Conservation (phyloP, 2,888 invertebrate genomes). For the Xylota segnis region DNA sequence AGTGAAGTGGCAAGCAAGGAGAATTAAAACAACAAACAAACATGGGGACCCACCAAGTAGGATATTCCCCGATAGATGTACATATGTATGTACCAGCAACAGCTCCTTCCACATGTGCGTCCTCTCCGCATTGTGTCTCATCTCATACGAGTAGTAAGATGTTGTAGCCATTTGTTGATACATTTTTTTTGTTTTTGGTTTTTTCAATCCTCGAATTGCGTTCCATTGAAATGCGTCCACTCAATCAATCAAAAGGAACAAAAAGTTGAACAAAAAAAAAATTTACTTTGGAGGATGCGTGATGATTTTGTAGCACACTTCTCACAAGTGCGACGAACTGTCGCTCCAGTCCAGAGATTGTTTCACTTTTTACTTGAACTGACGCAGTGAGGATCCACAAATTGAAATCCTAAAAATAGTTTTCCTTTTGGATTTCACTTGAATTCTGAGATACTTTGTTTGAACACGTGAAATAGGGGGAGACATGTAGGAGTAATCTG, state of each 20-base stretch:
- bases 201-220: slow-evolving; percentile 52
- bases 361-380: slow-evolving; percentile 46
- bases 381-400: slow-evolving; percentile 3
- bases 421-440: slow-evolving; percentile 18
- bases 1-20: slow-evolving; percentile 55
- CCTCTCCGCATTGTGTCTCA: slow-evolving; percentile 18
- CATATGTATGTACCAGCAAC: slow-evolving; percentile 18
- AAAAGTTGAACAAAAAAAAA: slow-evolving; percentile 27
- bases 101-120: slow-evolving; percentile 17
- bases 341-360: slow-evolving; percentile 54
- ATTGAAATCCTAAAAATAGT: slow-evolving; percentile 54
- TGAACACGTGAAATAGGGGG: not conserved
- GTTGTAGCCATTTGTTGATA: slow-evolving; percentile 34
- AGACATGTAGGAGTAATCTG: slow-evolving; percentile 43
- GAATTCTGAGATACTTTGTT: slow-evolving; percentile 13
- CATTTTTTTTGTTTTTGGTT: not conserved
- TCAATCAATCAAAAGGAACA: slow-evolving; percentile 62
- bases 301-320: slow-evolving; percentile 65
- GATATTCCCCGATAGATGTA: slow-evolving; percentile 19
- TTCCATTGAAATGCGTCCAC: slow-evolving; percentile 71
- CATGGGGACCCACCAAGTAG: slow-evolving; percentile 57
- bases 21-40: slow-evolving; percentile 68
- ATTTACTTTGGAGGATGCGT: slow-evolving; percentile 31
- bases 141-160: not conserved
- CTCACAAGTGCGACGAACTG: slow-evolving; percentile 62